Conservation (phyloP, 2,113 vertebrate species). For the Bagarius yarrelli region DNA sequence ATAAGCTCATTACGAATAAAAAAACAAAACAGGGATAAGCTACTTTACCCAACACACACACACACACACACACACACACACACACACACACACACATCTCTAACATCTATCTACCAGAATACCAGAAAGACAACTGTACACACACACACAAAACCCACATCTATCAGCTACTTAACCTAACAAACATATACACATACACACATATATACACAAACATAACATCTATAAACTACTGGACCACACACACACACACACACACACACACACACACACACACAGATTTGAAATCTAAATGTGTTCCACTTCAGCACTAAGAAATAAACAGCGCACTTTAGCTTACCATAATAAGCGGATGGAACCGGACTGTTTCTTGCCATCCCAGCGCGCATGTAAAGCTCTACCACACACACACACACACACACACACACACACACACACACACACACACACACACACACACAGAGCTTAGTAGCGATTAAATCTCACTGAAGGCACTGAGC, state of each 20-base stretch:
- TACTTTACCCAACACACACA: background rate
- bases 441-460: background rate
- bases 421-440: background rate
- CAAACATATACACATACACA: background rate
- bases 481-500: background rate
- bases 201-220: no score
- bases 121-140: background rate
- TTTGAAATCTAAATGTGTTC: background rate
- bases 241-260: background rate
- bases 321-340: background rate
- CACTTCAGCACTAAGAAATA: background rate
- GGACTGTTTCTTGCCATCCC: constrained; percentile 20
- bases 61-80: background rate
- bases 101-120: background rate
- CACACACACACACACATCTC: no score
- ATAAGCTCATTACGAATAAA: no score
- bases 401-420: background rate
- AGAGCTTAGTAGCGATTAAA: background rate
- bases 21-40: background rate
- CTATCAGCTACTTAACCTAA: background rate
- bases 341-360: constrained; percentile 7
- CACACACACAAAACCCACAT: background rate
- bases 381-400: background rate
- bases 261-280: background rate
- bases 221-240: background rate